Evolutionary conservation across 2,113 vertebrate genomes (phyloP), one percentile per base, ranked within the genome.

Genomic region (Scortum barcoo): DNA sequence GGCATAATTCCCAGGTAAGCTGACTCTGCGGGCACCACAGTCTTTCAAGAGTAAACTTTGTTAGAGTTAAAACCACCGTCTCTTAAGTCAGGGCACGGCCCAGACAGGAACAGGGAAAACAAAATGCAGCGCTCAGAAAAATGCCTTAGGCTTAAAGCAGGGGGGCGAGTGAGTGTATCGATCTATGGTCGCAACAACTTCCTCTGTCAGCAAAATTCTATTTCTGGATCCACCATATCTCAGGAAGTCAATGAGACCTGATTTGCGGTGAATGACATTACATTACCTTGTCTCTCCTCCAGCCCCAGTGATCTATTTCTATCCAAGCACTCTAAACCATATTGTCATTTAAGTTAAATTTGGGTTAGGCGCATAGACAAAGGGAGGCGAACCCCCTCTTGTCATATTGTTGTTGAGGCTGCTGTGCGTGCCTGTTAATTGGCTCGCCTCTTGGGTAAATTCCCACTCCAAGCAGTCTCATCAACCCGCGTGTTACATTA

Each of bases 131-230:
- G 28, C 78, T 83, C 72, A 87, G 87, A 91, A 86, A 93, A 93
- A 92, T 76, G 77, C 63, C 63, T 69, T 22, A 73, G n/a, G 68
- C 86, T 88, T 82, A 78, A 91, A 84, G 86, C 78, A 28, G 57
- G 78, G 78, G 71, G 66, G 50, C 16, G 58, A 76, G 69, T 26
- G 63, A 76, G 86, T 2, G 36, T 90, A 95, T 95, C 72, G 94
- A 95, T 95, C 89, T 88, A 84, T 89, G 80, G 87, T 91, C 61
- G 70, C 90, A 91, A 91, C 91, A 89, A 92, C 92, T 92, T 91
- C 88, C 92, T 90, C 91, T 88, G 94, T 95, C 94, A 95, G 95
- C 94, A 95, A 86, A 93, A 81, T 88, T 92, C 91, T 94, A 95
- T 95, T 95, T 94, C 83, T 91, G 89, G 89, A 87, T 76, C 62